Evolutionary conservation across 2,113 vertebrate genomes (phyloP), one percentile per base, ranked within the genome.

Genomic region (Oriolus oriolus): DNA sequence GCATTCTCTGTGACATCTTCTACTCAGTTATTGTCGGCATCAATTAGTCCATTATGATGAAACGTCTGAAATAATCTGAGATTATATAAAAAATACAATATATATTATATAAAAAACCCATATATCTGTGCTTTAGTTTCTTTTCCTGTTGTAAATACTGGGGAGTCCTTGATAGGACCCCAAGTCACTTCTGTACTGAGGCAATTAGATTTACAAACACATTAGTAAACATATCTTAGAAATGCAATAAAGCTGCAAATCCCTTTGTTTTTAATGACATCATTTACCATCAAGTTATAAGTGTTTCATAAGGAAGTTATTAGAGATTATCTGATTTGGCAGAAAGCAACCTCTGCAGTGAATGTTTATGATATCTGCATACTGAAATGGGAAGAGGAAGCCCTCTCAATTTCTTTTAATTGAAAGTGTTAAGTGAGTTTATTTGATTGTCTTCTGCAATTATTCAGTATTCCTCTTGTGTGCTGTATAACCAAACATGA

Each of bases 311-410:
- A 90, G 70, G 84, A 96, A 89, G 21, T 79, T 80, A 35, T 39
- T 89, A 42, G 56, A 47, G 47, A 56, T 77, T 81, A 88, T 93
- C 78, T 95, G 70, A 87, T 91, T 83, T 94, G 70, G 42, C 89
- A 45, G 61, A 31, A 11, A 3, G 33, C 26, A 42, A 18, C 83
- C 17, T 87, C 42, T 92, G 89, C 42, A 44, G 70, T 56, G 35
- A 64, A 63, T 7, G 10, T 42, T 47, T 87, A 13, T 73, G 49
- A 14, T 74, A 44, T 10, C 39, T 87, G 19, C 6, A 9, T 63
- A 33, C 30, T 49, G 47, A 76, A 87, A 39, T 19, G 21, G 45
- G 16, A 90, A 90, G 66, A 80, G 59, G 14, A 80, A 88, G 30
- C 9, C 35, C 39, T 95, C 17, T 70, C 5, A 2, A 11, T 80